Base-by-base conservation (phyloP, 1,140 invertebrate genomes). In the Mactra quadrangularis region DNA sequence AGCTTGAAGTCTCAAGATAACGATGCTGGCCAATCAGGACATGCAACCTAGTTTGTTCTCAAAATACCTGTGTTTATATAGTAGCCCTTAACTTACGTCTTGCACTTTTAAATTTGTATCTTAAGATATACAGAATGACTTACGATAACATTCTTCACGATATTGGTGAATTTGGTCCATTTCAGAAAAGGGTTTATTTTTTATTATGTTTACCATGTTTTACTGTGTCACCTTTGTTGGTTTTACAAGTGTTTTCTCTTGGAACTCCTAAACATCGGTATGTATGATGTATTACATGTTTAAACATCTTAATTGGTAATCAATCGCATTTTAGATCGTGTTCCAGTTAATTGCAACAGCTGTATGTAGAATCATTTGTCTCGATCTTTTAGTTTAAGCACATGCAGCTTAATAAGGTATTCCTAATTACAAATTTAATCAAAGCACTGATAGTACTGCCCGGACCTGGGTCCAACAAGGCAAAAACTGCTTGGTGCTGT, bases 151-250 rank as follows among this genome's bases (percentile, higher is more conserved):
- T 98, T 17, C 91, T 98, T 57, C 96, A 96, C 0, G 93, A 97
- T 87, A 94, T 98, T 25, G 97, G 97, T 0, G 96, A 97, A 86
- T 98, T 98, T 90, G 97, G 97, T 19, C 93, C 94, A 55, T 98
- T 97, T 92, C 97, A 98, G 90, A 96, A 96, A 88, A 93, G 97
- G 9, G 92, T 98, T 0, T 98, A 97, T 89, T 90, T 97, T 6
- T 92, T 97, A 84, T 96, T 98, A 95, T 96, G 96, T 88, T 90
- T 96, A 35, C 96, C 96, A 11, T 52, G 76, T 41, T 68, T 78
- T 22, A 78, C 53, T 29, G 50, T 78, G 17, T 35, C 76, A 22
- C 22, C 45, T 41, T 29, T 66, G n/a, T 33, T 78, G 4, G 76
- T 78, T 55, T 25, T 78, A 31, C 60, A 78, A 41, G 76, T 78